Evolutionary conservation across 2,888 invertebrate genomes (phyloP).

Genomic region (Stenotaenia linearis): DNA sequence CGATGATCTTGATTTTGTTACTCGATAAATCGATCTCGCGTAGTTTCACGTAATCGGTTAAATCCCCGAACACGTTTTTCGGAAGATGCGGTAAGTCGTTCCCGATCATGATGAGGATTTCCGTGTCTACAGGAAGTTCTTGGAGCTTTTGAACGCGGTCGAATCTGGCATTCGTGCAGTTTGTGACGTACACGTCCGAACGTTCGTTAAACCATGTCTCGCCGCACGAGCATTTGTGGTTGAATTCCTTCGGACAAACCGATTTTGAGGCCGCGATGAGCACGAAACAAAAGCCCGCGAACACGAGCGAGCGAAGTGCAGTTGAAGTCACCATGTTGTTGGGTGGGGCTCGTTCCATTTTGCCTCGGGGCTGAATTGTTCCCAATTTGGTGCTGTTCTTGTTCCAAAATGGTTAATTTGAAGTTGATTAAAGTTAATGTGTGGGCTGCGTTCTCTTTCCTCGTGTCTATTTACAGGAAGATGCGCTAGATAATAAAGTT

Average conservation of each 20-base stretch:
- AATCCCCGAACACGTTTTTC: not conserved
- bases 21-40: not conserved
- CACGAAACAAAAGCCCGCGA: not conserved
- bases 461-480: slow-evolving; percentile 38
- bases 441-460: not conserved
- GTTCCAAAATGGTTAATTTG: not conserved
- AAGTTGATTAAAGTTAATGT: not conserved
- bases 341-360: slow-evolving; percentile 4
- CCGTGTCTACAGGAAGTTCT: not conserved
- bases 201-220: not conserved
- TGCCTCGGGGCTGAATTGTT: not conserved
- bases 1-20: not conserved
- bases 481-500: no score
- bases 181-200: not conserved
- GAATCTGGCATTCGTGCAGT: not conserved
- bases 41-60: not conserved
- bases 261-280: not conserved
- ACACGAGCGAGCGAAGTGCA: not conserved
- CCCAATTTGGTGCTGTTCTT: not conserved
- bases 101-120: not conserved
- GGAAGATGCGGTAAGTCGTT: not conserved
- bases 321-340: not conserved
- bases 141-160: not conserved
- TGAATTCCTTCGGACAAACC: not conserved
- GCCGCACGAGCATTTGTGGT: not conserved